Conservation (phyloP, 92 coral and sea anemone species). For the Epizoanthus fatuus region DNA sequence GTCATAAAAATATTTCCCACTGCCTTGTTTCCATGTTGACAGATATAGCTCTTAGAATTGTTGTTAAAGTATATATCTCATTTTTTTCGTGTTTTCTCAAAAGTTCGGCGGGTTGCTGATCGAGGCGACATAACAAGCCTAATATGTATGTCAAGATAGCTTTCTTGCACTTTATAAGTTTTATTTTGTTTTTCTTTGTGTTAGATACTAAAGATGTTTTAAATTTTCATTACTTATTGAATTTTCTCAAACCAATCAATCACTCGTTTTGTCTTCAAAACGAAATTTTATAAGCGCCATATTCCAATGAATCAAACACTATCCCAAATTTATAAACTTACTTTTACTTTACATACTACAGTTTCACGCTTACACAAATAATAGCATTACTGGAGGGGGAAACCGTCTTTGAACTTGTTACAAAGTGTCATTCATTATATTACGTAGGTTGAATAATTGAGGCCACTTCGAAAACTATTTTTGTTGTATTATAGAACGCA, state of each 20-base stretch:
- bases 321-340: background rate
- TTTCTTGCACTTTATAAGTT: background rate
- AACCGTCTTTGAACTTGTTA: slow-evolving; percentile 1
- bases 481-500: background rate
- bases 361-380: background rate
- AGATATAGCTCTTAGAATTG: no score
- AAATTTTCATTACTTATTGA: background rate
- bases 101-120: no score
- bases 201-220: background rate
- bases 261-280: slow-evolving; percentile 6
- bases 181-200: background rate
- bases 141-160: no score
- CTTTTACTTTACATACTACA: background rate
- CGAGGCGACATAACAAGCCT: no score
- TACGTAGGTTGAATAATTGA: background rate
- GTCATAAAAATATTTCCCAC: background rate
- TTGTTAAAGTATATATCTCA: no score
- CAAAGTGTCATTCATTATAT: background rate
- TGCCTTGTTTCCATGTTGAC: no score
- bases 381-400: background rate
- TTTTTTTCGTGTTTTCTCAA: no score
- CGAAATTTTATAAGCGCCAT: background rate
- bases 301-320: background rate
- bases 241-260: background rate
- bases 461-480: background rate